Percentiles rank a stretch among this genome's conserved stretches.
phyloP scores from a whole-genome alignment of 37 sponge, comb jelly and placozoan genomes.

The Oopsacas minuta region DNA sequence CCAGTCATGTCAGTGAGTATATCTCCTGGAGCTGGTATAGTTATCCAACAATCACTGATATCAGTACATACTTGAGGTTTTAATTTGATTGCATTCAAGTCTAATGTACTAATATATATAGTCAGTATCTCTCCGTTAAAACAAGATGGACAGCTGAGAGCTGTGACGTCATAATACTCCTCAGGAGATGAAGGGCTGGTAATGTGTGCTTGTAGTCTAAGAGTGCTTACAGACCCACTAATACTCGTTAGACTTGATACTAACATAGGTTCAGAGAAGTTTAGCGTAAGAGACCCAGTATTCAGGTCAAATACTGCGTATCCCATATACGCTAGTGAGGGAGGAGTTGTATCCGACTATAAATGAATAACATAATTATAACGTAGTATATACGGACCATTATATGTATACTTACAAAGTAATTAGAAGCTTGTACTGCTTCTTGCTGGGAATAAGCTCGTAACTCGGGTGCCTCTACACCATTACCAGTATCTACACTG shows the following conservation, averaged over 20 bases:
- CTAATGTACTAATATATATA: neutral
- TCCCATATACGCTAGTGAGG: neutral
- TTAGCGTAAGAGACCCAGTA: neutral
- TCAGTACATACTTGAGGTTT: slow-evolving; percentile 15
- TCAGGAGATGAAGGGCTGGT: neutral
- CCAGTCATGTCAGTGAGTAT: neutral
- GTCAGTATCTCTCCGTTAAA: neutral
- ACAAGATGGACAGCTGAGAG: slow-evolving; percentile 6
- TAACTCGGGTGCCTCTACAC: neutral
- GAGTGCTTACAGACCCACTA: neutral
- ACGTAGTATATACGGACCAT: neutral
- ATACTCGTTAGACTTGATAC: neutral
- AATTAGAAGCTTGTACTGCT: neutral
- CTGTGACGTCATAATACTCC: slow-evolving; percentile 2
- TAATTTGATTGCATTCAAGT: neutral
- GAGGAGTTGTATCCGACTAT: neutral
- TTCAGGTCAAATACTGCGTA: neutral
- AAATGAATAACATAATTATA: neutral
- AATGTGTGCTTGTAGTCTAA: neutral
- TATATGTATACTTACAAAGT: neutral
- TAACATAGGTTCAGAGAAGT: neutral
- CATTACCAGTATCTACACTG: slow-evolving; percentile 22
- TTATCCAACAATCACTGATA: slow-evolving; percentile 12
- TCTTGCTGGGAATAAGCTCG: neutral
- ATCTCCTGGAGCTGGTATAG: slow-evolving; percentile 6